Evolutionary conservation across 1,140 invertebrate genomes (phyloP).

Genomic region (Drosophila tsacasi): DNA sequence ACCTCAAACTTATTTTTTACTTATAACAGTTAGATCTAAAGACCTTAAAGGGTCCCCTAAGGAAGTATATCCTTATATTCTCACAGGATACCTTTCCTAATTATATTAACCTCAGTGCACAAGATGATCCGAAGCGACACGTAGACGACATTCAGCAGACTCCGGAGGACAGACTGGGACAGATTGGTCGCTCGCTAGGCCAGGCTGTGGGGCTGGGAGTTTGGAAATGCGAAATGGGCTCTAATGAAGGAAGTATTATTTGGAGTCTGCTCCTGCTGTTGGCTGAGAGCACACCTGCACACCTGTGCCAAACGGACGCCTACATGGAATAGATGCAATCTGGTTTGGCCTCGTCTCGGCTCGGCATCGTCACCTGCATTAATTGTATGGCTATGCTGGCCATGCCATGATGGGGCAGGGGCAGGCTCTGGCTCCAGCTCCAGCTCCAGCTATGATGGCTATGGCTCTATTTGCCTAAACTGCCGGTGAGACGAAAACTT

Average conservation of each 20-base stretch:
- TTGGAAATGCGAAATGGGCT: constrained; percentile 17
- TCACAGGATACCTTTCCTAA: too few species aligned
- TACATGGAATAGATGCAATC: constrained; percentile 38
- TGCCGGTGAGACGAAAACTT: constrained; percentile 45
- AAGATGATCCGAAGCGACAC: constrained; percentile 27
- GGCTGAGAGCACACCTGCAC: constrained; percentile 32
- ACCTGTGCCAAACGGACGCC: constrained; percentile 39
- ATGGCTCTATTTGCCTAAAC: constrained; percentile 67
- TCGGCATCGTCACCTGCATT: constrained; percentile 67
- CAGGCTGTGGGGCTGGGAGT: not conserved
- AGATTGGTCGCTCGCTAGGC: constrained; percentile 9
- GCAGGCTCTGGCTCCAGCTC: not conserved
- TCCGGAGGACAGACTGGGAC: constrained; percentile 19
- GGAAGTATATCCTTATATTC: too few species aligned
- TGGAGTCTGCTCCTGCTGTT: constrained; percentile 25
- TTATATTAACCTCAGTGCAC: constrained; percentile 22
- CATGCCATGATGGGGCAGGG: constrained; percentile 16
- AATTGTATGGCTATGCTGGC: constrained; percentile 56
- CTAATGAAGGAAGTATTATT: constrained; percentile 64
- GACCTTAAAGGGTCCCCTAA: too few species aligned
- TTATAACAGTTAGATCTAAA: too few species aligned
- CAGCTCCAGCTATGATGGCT: constrained; percentile 18
- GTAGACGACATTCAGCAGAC: constrained; percentile 31
- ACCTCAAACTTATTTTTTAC: not conserved
- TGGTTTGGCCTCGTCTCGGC: constrained; percentile 27